Conservation (phyloP, 2,797 vertebrate species). For the Falco novaeseelandiae region DNA sequence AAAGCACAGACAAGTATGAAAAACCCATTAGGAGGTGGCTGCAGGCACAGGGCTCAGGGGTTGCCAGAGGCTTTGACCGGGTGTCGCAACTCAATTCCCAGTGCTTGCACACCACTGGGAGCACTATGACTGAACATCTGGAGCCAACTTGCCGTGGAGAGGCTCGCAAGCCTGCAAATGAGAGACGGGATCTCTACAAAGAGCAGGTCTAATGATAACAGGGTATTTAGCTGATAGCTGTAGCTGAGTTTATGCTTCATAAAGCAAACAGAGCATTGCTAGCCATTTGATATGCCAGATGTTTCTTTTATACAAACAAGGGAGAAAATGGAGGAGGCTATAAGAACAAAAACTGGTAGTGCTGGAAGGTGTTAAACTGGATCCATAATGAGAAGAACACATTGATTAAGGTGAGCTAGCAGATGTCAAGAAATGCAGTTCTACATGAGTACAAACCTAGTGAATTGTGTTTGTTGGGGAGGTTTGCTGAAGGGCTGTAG, state of each 20-base stretch:
- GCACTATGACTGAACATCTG: slow-evolving; percentile 67
- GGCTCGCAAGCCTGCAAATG: neutral
- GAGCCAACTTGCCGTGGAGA: slow-evolving; percentile 69
- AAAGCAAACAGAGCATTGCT: neutral
- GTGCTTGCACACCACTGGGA: neutral
- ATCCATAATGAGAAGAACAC: neutral
- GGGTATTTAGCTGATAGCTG: neutral
- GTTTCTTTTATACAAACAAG: neutral
- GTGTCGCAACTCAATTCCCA: neutral
- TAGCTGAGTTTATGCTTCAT: neutral
- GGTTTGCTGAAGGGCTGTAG: neutral
- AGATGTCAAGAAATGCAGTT: neutral
- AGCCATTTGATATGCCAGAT: neutral
- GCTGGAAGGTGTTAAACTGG: neutral
- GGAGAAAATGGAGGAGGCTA: neutral
- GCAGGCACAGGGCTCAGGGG: slow-evolving; percentile 33
- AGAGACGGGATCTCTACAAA: neutral
- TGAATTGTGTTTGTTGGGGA: neutral
- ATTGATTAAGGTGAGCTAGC: neutral
- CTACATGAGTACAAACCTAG: neutral
- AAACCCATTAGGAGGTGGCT: slow-evolving; percentile 68
- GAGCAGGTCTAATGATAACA: accelerated
- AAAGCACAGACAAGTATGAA: slow-evolving; percentile 39
- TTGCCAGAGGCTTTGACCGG: neutral
- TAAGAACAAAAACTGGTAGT: neutral